Percentiles rank a stretch among this genome's conserved stretches.
These are phyloP conservation scores for Asobara japonica DNA, from an alignment of 1,140 invertebrate genomes.

Conservation along the genomic window DNA sequence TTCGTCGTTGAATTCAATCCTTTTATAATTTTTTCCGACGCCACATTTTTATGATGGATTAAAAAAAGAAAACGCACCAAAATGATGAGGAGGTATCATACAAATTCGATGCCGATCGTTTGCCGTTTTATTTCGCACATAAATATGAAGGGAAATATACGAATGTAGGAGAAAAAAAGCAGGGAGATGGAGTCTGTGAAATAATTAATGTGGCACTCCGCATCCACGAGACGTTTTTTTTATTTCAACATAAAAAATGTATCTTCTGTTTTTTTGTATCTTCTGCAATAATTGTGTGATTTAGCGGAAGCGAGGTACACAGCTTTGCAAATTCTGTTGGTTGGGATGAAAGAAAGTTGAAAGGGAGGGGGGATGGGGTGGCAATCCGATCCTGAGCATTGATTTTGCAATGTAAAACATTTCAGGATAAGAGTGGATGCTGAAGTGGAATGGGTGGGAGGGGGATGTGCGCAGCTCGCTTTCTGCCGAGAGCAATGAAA, in stretches of 20 bases:
- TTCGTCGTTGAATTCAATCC: background rate
- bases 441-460: constrained; percentile 23
- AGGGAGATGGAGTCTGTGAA: constrained; percentile 14
- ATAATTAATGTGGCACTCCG: constrained; percentile 44
- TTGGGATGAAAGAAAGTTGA: constrained; percentile 12
- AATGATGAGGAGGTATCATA: background rate
- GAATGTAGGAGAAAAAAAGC: constrained; percentile 5
- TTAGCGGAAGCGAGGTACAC: constrained; percentile 51
- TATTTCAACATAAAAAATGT: constrained; percentile 16
- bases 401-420: constrained; percentile 69
- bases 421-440: constrained; percentile 48
- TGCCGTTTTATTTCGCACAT: background rate
- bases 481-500: constrained; percentile 43
- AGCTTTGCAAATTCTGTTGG: background rate
- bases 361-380: constrained; percentile 36
- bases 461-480: constrained; percentile 31
- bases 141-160: background rate
- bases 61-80: background rate
- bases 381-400: constrained; percentile 56
- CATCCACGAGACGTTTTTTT: constrained; percentile 6
- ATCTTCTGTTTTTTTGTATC: background rate
- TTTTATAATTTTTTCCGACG: constrained; percentile 14
- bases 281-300: constrained; percentile 62
- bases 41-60: too few species aligned
- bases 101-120: constrained; percentile 11